These are phyloP conservation scores for Oscheius sp. DNA, from an alignment of 2,888 invertebrate species.

Conservation along the genomic window DNA sequence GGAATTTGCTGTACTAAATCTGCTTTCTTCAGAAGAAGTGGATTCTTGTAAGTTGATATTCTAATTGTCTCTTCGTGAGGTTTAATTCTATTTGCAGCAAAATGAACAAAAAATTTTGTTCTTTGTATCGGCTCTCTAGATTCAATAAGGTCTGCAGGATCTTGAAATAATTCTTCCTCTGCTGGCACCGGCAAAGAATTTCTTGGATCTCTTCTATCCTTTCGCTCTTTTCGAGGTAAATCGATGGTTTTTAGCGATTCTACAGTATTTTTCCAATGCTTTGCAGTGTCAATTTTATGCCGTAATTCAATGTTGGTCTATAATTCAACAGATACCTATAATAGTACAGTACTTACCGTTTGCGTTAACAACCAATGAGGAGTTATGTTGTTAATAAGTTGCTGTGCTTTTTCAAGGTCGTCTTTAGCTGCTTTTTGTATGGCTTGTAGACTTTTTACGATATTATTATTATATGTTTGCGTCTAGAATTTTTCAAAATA, in stretches of 20 bases:
- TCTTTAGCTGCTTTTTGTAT: not conserved
- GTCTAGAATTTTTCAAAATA: conserved; percentile 83
- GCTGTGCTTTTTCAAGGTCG: not conserved
- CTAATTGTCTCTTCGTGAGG: not conserved
- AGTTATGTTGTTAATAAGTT: not conserved
- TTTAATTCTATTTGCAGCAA: conserved; percentile 27
- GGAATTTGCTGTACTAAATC: conserved; percentile 31
- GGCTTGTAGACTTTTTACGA: not conserved
- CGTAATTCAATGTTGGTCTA: not conserved
- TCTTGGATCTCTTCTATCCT: conserved; percentile 20
- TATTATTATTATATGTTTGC: not conserved
- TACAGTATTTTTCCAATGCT: conserved; percentile 30
- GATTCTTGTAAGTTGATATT: conserved; percentile 86
- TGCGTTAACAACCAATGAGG: not conserved
- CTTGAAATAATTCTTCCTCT: conserved; percentile 30
- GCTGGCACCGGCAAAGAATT: conserved; percentile 22
- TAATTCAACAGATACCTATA: no score
- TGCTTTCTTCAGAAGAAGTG: conserved; percentile 90
- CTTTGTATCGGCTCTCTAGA: not conserved
- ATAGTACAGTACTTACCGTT: not conserved
- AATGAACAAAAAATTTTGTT: conserved; percentile 24
- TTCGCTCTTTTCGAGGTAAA: conserved; percentile 18
- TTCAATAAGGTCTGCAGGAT: conserved; percentile 18
- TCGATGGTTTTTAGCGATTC: not conserved
- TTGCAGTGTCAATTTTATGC: not conserved